phyloP scores from a whole-genome alignment of 2,797 vertebrate genomes.

The Rhinella marina region DNA sequence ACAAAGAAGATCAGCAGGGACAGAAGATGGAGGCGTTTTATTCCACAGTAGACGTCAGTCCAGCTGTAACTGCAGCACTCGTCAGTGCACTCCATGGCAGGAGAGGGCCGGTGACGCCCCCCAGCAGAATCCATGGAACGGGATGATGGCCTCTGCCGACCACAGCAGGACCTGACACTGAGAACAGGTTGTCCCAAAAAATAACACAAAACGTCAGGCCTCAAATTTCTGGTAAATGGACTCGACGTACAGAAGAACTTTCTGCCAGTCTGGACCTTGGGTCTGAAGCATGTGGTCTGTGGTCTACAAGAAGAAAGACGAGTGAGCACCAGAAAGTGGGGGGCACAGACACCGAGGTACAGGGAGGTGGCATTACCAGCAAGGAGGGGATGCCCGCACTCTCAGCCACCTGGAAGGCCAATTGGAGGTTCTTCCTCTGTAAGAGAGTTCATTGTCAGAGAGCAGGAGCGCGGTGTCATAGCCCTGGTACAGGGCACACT shows the following conservation, averaged over 20 bases:
- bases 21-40: not conserved
- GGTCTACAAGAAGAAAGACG: conserved; percentile 64
- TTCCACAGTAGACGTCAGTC: not conserved
- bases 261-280: conserved; percentile 80
- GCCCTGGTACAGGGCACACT: no score
- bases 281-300: conserved; percentile 76
- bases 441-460: not conserved
- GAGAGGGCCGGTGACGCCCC: not conserved
- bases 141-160: not conserved
- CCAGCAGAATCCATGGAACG: not conserved
- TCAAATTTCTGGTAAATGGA: conserved; percentile 81
- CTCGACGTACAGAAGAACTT: conserved; percentile 77
- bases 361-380: conserved; percentile 70
- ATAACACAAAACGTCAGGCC: conserved; percentile 67
- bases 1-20: not conserved
- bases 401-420: conserved; percentile 77
- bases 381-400: conserved; percentile 72
- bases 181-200: not conserved
- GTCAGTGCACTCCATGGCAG: not conserved
- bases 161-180: not conserved
- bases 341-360: not conserved
- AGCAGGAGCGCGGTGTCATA: not conserved
- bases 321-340: not conserved
- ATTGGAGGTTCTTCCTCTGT: conserved; percentile 75
- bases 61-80: not conserved